Base-by-base conservation (phyloP, 2,888 invertebrate genomes). In the Kryphioiulus occultus region DNA sequence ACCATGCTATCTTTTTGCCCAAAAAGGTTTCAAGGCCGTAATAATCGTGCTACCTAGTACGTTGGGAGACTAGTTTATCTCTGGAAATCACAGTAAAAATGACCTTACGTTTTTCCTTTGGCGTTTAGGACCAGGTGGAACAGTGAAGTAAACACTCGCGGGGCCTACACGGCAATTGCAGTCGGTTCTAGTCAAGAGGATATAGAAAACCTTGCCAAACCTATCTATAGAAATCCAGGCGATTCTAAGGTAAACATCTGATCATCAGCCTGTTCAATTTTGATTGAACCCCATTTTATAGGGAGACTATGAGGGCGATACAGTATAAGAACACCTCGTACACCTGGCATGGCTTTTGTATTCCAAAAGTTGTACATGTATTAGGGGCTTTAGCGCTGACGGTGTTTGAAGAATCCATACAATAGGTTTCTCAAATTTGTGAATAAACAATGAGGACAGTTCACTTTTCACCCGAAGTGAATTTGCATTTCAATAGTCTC, bases 161-260 rank as follows among this genome's bases (percentile, higher is more conserved):
- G 98, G 22, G 96, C 98, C 7, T 98, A 98, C 91, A 97, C 97
- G 53, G 96, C 96, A 86, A 96, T 98, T 91, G 96, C 96, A 88
- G 95, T 97, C 86, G 97, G 97, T 86, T 95, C 96, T 86, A 96
- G 96, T 90, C 96, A 97, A 92, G 94, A 95, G 91, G 98, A 98
- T 91, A 96, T 98, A 90, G 96, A 97, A 92, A 95, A 95, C 91
- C 92, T 98, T 91, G 96, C 96, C 87, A 95, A 96, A 91, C 98
- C 98, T 19, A 92, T 98, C 87, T 95, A 95, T 89, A 84, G 78
- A n/a, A 94, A 94, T 91, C 94, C 95, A 89, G 94, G 94, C 91
- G 94, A 96, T 91, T 93, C 94, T 90, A 96, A 95, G 94, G 95
- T 95, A 91, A 59, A 30, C 9, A 35, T 84, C 1, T 39, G 1